Evolutionary conservation across 2,888 invertebrate species (phyloP).

Genomic region (Tortricodes alternella): DNA sequence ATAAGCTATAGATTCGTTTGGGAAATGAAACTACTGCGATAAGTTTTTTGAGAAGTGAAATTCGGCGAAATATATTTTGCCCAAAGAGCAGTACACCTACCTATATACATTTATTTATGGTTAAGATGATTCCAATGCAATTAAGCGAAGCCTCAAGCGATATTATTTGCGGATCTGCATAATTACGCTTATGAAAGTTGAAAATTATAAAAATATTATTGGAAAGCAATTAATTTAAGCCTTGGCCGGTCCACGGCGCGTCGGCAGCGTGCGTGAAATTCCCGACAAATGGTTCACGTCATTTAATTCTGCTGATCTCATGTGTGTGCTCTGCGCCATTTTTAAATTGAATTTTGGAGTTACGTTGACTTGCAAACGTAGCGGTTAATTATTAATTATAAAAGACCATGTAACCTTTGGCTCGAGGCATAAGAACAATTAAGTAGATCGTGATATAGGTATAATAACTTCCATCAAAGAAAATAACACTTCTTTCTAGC

Average conservation of each 20-base stretch:
- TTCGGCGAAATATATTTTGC: too few species aligned
- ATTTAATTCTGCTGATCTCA: constrained; percentile 78
- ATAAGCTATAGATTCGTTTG: too few species aligned
- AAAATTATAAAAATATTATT: constrained; percentile 61
- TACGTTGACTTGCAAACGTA: constrained; percentile 21
- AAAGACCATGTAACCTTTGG: constrained; percentile 8
- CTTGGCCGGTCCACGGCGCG: constrained; percentile 44
- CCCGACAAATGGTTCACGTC: constrained; percentile 73
- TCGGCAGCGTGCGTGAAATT: constrained; percentile 51
- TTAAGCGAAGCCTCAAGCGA: background rate
- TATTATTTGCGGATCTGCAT: constrained; percentile 3
- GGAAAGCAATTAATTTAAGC: constrained; percentile 77
- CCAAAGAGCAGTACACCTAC: too few species aligned
- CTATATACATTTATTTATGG: too few species aligned
- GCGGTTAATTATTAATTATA: constrained; percentile 5
- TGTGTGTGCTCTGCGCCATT: constrained; percentile 75
- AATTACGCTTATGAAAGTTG: constrained; percentile 23
- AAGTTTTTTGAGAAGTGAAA: too few species aligned
- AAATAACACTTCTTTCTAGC: too few species aligned
- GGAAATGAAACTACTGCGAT: too few species aligned
- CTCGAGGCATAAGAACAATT: too few species aligned
- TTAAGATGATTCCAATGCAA: background rate
- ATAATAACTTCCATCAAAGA: too few species aligned
- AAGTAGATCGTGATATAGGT: too few species aligned
- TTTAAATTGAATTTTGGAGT: constrained; percentile 74